Base-by-base conservation (phyloP, 2,113 vertebrate genomes). In the Rhodinocichla rosea region DNA sequence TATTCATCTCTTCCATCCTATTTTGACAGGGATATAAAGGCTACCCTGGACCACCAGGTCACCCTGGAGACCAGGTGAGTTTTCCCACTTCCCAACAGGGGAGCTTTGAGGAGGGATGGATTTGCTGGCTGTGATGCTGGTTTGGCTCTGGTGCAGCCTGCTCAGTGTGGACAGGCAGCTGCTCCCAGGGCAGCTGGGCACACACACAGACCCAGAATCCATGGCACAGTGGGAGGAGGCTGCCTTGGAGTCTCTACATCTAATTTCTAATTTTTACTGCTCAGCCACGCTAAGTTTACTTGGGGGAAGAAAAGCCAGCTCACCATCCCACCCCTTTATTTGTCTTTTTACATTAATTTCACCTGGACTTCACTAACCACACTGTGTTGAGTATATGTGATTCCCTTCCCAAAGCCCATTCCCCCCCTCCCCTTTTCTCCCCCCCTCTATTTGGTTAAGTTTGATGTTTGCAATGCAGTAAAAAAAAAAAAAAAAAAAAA, bases 31-130 rank as follows among this genome's bases (percentile, higher is more conserved):
- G 99, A 81, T 98, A 98, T 78, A 99, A 98, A 98, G 99, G 99
- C 90, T 98, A 99, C 84, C 99, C 98, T 87, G 99, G 99, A 98
- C 98, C 99, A 26, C 97, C 98, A 49, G 99, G 99, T 96, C 99
- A 99, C 89, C 99, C 99, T 60, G 99, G 99, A 98, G 99, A 99
- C 94, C 96, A 98, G 97, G 99, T 99, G 96, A 99, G 99, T 98
- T 40, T 63, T 88, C 52, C 47, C 55, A 71, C 27, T 75, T 95
- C 87, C 32, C 62, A 67, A 1, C 27, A 44, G 11, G 45, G 44
- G 27, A 68, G 6, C 16, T 73, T 47, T 71, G 50, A 16, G 45
- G 32, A 53, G 57, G 67, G 87, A 1, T 59, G 81, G 74, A 8
- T 89, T 56, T 92, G 27, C 62, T 94, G 87, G 19, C 49, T 39